phyloP scores from a whole-genome alignment of 2,797 vertebrate species.

The Chromobotia macracanthus region DNA sequence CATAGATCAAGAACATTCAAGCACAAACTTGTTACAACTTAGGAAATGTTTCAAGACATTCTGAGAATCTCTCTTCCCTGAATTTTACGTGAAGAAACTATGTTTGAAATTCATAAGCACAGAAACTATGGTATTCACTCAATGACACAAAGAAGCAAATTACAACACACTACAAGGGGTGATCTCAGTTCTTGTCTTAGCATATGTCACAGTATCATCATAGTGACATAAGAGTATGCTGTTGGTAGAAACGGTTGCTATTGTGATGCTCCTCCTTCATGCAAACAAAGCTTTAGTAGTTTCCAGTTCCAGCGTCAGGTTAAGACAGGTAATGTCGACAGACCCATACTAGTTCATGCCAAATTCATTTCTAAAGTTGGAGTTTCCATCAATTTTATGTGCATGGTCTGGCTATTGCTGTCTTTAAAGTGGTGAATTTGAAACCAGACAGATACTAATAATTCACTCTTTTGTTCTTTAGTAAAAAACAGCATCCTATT shows the following conservation, averaged over 20 bases:
- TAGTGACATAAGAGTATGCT: conserved; percentile 53
- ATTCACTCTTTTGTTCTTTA: neutral
- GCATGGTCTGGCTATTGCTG: neutral
- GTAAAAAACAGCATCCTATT: neutral
- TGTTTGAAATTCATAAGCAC: neutral
- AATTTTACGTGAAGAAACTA: neutral
- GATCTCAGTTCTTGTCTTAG: conserved; percentile 5
- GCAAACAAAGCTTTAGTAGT: conserved; percentile 66
- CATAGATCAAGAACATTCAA: neutral
- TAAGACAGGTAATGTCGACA: conserved; percentile 44
- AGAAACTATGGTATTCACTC: neutral
- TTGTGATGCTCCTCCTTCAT: conserved; percentile 50
- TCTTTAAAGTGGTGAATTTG: neutral
- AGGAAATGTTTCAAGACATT: neutral
- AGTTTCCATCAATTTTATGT: conserved; percentile 54
- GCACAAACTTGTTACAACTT: conserved; percentile 7
- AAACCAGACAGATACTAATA: conserved; percentile 5
- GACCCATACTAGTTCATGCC: conserved; percentile 50
- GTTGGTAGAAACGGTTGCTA: conserved; percentile 71
- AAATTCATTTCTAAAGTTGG: conserved; percentile 43
- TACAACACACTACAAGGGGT: neutral
- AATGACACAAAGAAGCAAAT: neutral
- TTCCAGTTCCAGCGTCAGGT: conserved; percentile 64
- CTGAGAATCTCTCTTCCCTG: neutral
- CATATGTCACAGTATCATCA: conserved; percentile 42